Conservation (phyloP, 1,140 invertebrate species). For the Trinorchestia longiramus region DNA sequence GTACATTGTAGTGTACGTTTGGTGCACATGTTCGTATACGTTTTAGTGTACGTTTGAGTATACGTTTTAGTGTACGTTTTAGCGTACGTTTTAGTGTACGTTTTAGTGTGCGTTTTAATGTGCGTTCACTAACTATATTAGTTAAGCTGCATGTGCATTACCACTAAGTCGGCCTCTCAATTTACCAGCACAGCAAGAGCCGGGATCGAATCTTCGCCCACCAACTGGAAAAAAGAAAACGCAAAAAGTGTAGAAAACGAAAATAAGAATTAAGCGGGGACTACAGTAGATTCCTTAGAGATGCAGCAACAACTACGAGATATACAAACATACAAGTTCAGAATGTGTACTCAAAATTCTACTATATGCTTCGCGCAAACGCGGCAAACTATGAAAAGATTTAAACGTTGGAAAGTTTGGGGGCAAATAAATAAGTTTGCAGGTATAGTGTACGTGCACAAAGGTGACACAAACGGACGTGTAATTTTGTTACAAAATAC, state of each 20-base stretch:
- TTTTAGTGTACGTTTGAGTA: too few relatives aligned
- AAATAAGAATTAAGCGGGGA: not conserved
- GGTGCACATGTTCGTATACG: too few relatives aligned
- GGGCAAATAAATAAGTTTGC: too few relatives aligned
- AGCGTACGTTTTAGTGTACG: not conserved
- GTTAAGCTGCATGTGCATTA: not conserved
- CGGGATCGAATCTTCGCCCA: constrained; percentile 32
- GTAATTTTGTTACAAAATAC: too few relatives aligned
- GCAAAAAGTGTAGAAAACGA: not conserved
- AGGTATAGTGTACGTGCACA: too few relatives aligned
- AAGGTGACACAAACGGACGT: too few relatives aligned
- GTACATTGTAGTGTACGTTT: too few relatives aligned
- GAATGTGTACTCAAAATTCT: not conserved
- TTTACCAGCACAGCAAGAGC: constrained; percentile 45
- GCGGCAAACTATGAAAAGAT: not conserved
- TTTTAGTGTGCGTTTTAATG: not conserved
- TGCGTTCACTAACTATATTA: not conserved
- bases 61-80: not conserved
- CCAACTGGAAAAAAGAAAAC: constrained; percentile 29
- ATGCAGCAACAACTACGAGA: not conserved
- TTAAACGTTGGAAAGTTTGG: too few relatives aligned
- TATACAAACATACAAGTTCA: not conserved
- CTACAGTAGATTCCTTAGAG: not conserved
- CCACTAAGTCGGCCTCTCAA: not conserved
- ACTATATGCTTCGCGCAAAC: not conserved